Percentiles rank a stretch among this genome's conserved stretches.
Conservation (phyloP, 2,888 invertebrate species). For the Hipparchia sbordonii region DNA sequence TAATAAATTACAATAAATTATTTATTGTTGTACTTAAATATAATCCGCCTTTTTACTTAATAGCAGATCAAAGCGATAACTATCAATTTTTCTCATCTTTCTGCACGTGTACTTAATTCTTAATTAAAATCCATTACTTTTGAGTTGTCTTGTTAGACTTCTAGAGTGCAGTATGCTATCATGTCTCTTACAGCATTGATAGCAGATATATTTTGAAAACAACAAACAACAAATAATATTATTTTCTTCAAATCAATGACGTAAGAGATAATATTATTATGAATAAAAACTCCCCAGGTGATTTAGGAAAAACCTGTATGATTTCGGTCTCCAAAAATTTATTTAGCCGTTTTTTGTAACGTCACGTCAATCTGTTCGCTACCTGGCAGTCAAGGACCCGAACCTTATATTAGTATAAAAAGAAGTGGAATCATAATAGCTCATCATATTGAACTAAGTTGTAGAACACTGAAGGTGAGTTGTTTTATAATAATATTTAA, state of each 20-base stretch:
- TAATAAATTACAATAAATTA: too few species aligned
- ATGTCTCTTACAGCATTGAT: too few species aligned
- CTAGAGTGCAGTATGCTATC: too few species aligned
- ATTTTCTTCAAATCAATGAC: not conserved
- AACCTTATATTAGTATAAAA: not conserved
- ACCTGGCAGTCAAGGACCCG: slow-evolving; percentile 15
- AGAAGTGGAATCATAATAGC: not conserved
- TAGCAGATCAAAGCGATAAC: too few species aligned
- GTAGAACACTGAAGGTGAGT: slow-evolving; percentile 3
- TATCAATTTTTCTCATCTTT: too few species aligned
- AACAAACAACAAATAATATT: not conserved
- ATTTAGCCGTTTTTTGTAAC: not conserved
- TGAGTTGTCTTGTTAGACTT: too few species aligned
- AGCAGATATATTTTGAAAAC: not conserved
- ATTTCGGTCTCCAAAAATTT: not conserved
- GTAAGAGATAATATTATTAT: not conserved
- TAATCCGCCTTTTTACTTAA: too few species aligned
- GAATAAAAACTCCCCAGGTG: slow-evolving; percentile 6
- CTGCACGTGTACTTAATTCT: too few species aligned
- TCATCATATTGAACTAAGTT: slow-evolving; percentile 10
- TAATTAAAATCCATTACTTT: too few species aligned
- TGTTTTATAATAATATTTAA: not conserved
- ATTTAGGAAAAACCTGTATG: slow-evolving; percentile 4
- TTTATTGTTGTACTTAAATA: too few species aligned
- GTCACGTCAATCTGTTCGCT: not conserved